Base-by-base conservation (phyloP, 2,113 vertebrate species). In the Bos javanicus region DNA sequence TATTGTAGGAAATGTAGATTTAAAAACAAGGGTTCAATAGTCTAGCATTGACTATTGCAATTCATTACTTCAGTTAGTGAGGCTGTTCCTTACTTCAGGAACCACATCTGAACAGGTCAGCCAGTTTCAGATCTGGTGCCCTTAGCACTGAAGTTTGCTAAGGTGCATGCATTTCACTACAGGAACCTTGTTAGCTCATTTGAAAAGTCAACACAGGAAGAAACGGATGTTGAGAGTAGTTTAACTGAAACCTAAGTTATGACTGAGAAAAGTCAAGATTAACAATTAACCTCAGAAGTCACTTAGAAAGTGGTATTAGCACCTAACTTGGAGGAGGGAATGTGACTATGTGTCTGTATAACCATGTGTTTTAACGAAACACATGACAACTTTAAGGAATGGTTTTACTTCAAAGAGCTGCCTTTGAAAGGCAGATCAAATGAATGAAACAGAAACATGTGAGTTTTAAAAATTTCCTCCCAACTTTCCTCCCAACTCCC, bases 221-320 rank as follows among this genome's bases (percentile, higher is more conserved):
- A 91, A 74, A 85, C 48, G 39, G 60, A 71, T 15, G 15, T 71
- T 54, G 39, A 96, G 74, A 48, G 50, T 21, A 94, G 67, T 87
- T 97, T 87, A 91, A 96, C 71, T n/a, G n/a, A 95, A 95, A 97
- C 36, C 48, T 56, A 81, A 95, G 56, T 56, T 89, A 67, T 26
- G 5, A 54, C 83, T 87, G 78, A 87, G 62, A 52, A 84, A 92
- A 80, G 43, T 78, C 89, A 87, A 10, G 46, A 78, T 98, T 96
- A 97, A 94, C 92, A 83, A 80, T 97, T 97, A 92, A 97, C 91
- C 62, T 87, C 56, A 80, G 82, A 97, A 95, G 95, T 97, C 83
- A 56, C 87, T 83, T 21, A 87, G 85, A 76, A 90, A 87, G 36
- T 36, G 78, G 30, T 94, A 46, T 87, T n/a, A 50, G n/a, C 8